phyloP scores from a whole-genome alignment of 2,797 vertebrate species.

The Chelonia mydas region DNA sequence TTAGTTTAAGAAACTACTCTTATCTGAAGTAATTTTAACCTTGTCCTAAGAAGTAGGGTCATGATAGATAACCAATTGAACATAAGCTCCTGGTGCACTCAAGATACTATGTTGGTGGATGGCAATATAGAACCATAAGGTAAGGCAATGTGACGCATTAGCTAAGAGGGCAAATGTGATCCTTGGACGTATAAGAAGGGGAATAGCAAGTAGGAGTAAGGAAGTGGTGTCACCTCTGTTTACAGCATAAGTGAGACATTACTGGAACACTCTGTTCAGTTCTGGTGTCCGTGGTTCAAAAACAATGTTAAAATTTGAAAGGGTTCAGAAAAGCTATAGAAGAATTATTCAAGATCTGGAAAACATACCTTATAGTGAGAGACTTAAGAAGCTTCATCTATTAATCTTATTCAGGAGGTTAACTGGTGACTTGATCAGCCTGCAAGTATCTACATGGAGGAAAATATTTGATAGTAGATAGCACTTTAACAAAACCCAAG shows the following conservation, averaged over 20 bases:
- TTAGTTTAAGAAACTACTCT: not conserved
- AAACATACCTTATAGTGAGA: not conserved
- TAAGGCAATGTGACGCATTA: not conserved
- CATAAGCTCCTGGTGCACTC: not conserved
- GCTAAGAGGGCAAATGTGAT: not conserved
- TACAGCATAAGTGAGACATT: not conserved
- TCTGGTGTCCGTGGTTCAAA: too few species aligned
- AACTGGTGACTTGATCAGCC: not conserved
- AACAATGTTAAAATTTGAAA: not conserved
- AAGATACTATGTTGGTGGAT: not conserved
- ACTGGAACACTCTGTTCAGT: not conserved
- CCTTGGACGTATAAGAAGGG: not conserved
- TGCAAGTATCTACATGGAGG: not conserved
- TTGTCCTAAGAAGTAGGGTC: not conserved
- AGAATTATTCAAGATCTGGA: not conserved
- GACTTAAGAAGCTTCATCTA: not conserved
- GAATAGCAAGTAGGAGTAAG: not conserved
- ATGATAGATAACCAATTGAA: rapidly evolving
- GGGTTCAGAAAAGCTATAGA: not conserved
- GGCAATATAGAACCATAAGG: not conserved
- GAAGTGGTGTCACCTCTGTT: not conserved
- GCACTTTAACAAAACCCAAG: not conserved
- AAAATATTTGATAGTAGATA: not conserved
- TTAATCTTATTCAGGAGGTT: not conserved
- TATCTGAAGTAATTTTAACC: not conserved